Evolutionary conservation across 1,140 invertebrate species (phyloP), one percentile per base, ranked within the genome.

Genomic region (Drosophila pandora): DNA sequence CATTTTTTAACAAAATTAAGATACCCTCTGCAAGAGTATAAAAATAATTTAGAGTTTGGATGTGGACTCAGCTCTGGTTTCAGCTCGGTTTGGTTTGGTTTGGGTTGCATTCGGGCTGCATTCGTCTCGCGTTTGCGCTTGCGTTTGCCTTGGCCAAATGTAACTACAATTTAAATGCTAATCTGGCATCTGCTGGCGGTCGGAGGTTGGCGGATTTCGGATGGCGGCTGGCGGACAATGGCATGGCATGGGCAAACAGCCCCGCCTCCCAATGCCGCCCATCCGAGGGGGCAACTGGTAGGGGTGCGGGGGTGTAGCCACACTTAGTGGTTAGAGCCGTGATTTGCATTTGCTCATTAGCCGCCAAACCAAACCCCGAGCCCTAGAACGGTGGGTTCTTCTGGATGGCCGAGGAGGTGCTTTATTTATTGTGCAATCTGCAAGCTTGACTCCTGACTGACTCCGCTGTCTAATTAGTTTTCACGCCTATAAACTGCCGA

Each of bases 141-240:
- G 57, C 62, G 62, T 65, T 65, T 65, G 62, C 43, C 47, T 50
- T 85, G 76, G 81, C 64, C 73, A 85, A 85, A 85, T 85, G 81
- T 87, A 85, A 85, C 77, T 85, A 85, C 81, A 85, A 85, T 85
- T 87, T 85, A 85, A 85, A 85, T 85, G 81, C 81, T 85, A 85
- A 85, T 85, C 81, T 85, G 82, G 81, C 81, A 85, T 85, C 81
- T 85, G 81, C 69, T 84, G 72, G 80, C 76, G 80, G 80, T 74
- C 78, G 76, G 80, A 73, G 79, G 79, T 53, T 53, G 59, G 64
- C 47, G 64, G 65, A 70, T 49, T 30, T 30, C 41, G 55, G 41
- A 47, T 13, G 23, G 65, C 59, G 76, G 72, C 9, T 37, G 61
- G 65, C 57, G 63, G 70, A 65, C 67, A 64, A 75, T 65, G 57